These are phyloP conservation scores for Hirundichthys speculiger DNA, from an alignment of 2,113 vertebrate genomes.

Conservation along the genomic window DNA sequence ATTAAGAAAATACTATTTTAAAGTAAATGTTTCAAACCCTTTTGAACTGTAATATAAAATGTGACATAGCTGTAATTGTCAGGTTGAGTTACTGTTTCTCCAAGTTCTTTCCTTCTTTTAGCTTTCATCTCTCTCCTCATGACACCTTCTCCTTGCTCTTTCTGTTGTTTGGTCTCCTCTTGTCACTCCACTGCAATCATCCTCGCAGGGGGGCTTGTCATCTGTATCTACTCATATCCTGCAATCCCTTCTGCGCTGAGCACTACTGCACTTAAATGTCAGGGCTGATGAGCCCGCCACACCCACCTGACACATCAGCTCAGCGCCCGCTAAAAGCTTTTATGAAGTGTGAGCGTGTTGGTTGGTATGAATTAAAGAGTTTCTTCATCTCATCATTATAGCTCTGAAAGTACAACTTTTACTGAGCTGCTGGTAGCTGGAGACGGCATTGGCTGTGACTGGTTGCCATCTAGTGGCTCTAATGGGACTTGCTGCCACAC, in stretches of 20 bases:
- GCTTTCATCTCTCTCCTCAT: conserved; percentile 69
- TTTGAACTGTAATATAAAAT: conserved; percentile 48
- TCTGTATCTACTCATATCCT: conserved; percentile 87
- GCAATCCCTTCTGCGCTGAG: conserved; percentile 94
- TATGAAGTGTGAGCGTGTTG: conserved; percentile 68
- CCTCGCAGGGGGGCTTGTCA: conserved; percentile 89
- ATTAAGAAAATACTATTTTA: conserved; percentile 4
- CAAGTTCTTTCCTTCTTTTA: conserved; percentile 62
- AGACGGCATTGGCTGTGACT: conserved; percentile 35
- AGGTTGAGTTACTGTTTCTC: conserved; percentile 71
- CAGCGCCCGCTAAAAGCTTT: conserved; percentile 79
- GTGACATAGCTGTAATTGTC: conserved; percentile 65
- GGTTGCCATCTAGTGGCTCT: conserved; percentile 76
- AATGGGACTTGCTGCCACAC: background rate
- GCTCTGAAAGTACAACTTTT: conserved; percentile 53
- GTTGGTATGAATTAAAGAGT: conserved; percentile 74
- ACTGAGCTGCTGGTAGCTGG: conserved; percentile 10
- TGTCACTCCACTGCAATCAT: conserved; percentile 92
- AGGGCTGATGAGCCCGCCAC: conserved; percentile 87
- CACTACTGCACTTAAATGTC: conserved; percentile 99
- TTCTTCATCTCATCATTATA: conserved; percentile 43
- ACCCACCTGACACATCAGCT: conserved; percentile 79
- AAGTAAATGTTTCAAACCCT: conserved; percentile 15
- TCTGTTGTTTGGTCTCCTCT: conserved; percentile 78
- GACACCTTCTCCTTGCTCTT: conserved; percentile 68